phyloP scores from a whole-genome alignment of 2,888 invertebrate species.

The Podabrus alpinus region DNA sequence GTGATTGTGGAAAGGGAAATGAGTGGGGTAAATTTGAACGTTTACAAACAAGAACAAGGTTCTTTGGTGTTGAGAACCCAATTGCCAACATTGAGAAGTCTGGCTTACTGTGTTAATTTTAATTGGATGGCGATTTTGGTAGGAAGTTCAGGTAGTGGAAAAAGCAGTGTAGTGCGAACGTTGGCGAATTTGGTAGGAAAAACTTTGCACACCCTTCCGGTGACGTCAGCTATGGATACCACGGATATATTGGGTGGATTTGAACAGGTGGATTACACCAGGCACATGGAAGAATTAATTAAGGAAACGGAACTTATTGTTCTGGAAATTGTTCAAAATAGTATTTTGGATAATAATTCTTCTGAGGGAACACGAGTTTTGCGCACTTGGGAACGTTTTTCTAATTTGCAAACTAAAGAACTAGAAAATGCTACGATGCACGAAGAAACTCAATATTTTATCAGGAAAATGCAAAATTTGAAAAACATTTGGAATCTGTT shows the following conservation, averaged over 20 bases:
- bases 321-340: constrained; percentile 57
- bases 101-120: constrained; percentile 86
- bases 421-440: constrained; percentile 48
- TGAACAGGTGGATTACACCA: constrained; percentile 85
- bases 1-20: constrained; percentile 55
- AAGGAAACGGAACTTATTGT: constrained; percentile 62
- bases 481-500: constrained; percentile 42
- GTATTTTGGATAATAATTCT: constrained; percentile 50
- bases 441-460: constrained; percentile 55
- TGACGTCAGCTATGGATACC: constrained; percentile 93
- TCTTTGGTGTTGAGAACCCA: constrained; percentile 63
- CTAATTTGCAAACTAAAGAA: constrained; percentile 25
- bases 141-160: constrained; percentile 78
- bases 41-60: constrained; percentile 47
- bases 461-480: constrained; percentile 52
- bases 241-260: constrained; percentile 95
- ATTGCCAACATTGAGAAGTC: constrained; percentile 70
- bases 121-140: constrained; percentile 92
- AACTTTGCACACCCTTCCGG: constrained; percentile 73
- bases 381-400: constrained; percentile 49
- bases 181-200: constrained; percentile 77
- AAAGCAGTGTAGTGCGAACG: constrained; percentile 76
- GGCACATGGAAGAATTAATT: constrained; percentile 73
- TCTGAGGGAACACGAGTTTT: constrained; percentile 44
- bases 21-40: constrained; percentile 41